Evolutionary conservation across 2,113 vertebrate genomes (phyloP), one percentile per base, ranked within the genome.

Genomic region (Cavia aperea): DNA sequence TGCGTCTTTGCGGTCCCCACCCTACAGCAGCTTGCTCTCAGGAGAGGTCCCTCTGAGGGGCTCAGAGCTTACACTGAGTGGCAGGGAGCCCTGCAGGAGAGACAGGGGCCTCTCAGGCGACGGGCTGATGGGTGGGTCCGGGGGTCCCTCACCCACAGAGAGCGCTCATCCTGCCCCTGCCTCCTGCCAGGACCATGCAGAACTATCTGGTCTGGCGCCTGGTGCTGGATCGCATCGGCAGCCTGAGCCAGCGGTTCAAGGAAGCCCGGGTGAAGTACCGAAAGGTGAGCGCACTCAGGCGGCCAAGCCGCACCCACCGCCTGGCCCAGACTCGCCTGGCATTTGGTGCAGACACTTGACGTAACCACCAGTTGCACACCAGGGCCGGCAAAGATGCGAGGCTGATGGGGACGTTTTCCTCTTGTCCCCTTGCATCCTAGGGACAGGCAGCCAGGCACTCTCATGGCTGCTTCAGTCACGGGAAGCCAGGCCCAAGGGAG

Each of bases 121-220:
- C 12, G 9, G 70, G n/a, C 70, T 13, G 9, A n/a, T n/a, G 24
- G 5, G 14, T 7, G 89, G 24, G 21, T 16, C 39, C 15, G 1
- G 4, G 82, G 29, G 60, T 19, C 26, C 19, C 33, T 49, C 46
- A 21, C 65, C 1, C 6, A 2, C 43, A 49, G 23, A 68, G 1
- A 7, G 49, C 16, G 0, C 26, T 24, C 23, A 14, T 65, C 26
- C 1, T 3, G 15, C 18, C 85, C 19, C 77, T 39, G 62, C 78
- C 66, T 39, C 86, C 63, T 81, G 36, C 70, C 97, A 99, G 99
- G 97, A 99, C 99, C 91, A 96, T 99, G 95, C 99, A 99, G 98
- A 99, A 99, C 98, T 99, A 99, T 96, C 97, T 99, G 97, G 98
- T 98, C 29, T 99, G 99, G 99, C 98, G 98, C 49, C 96, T 99